A percentile compares a stretch with the other conserved stretches of the same genome.
phyloP scores from a whole-genome alignment of 1,140 invertebrate genomes.

The Glomeris maerens region DNA sequence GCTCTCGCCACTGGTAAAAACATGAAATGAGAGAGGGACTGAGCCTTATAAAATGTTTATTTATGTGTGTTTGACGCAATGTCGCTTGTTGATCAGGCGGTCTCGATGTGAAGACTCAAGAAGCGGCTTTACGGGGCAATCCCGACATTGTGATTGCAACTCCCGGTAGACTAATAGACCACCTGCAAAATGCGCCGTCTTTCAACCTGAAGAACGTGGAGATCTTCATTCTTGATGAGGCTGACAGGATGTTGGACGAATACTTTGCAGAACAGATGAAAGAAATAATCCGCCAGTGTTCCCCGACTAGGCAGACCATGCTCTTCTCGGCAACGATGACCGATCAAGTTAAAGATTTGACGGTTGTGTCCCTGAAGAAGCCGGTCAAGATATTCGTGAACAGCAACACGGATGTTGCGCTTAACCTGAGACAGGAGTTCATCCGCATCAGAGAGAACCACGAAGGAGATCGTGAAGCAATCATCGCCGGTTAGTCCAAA shows the following conservation, averaged over 20 bases:
- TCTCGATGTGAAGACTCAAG: constrained; percentile 77
- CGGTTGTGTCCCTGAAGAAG: constrained; percentile 72
- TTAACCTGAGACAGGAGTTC: constrained; percentile 92
- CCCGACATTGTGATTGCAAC: constrained; percentile 97
- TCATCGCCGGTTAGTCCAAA: constrained; percentile 48
- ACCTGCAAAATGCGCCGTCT: constrained; percentile 85
- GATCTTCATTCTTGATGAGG: constrained; percentile 88
- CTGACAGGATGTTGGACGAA: constrained; percentile 96
- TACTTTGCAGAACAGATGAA: constrained; percentile 98
- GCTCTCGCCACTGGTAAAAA: constrained; percentile 53
- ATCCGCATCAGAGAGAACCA: constrained; percentile 64
- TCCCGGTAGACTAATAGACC: constrained; percentile 92
- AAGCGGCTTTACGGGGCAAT: constrained; percentile 68
- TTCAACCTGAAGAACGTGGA: constrained; percentile 84
- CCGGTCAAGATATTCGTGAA: constrained; percentile 84
- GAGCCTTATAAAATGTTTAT: neutral
- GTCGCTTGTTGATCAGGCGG: constrained; percentile 43
- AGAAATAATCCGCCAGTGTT: constrained; percentile 81
- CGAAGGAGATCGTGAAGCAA: constrained; percentile 79
- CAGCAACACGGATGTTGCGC: constrained; percentile 87
- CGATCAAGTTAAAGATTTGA: constrained; percentile 79
- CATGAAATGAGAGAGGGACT: too few relatives aligned
- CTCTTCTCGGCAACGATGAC: constrained; percentile 98
- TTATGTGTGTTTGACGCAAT: neutral
- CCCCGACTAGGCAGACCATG: constrained; percentile 86